Base-by-base conservation (phyloP, 2,797 vertebrate genomes). In the Danio jaintianensis region DNA sequence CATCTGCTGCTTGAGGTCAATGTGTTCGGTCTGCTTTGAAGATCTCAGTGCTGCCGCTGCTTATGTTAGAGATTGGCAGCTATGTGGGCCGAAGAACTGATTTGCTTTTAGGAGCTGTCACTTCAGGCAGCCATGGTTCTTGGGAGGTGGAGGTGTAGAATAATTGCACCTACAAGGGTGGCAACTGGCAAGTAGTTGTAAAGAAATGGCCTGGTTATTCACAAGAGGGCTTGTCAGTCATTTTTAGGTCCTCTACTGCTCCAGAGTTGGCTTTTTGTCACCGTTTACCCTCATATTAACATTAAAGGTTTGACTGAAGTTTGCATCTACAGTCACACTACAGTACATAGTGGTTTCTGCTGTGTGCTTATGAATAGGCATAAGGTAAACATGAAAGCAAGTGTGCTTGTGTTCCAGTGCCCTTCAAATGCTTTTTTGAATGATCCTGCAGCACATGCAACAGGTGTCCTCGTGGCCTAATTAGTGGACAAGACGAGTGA, bases 301-400 rank as follows among this genome's bases (percentile, higher is more conserved):
- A 43, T 36, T 22, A 53, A 58, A 45, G 12, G 38, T 29, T 71
- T 52, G 52, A 48, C 48, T 79, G 20, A 72, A 12, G 18, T 48
- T 48, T 29, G 22, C 64, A 42, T 59, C 55, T n/a, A 4, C 58
- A 15, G 20, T 50, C 10, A 61, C 10, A 38, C 9, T 29, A 29
- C 29, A 52, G 4, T 13, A 13, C 53, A 52, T 22, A 63, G 58
- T 18, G 29, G 68, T 62, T 79, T 53, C 45, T 68, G 53, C 56
- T 67, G 45, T 12, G 11, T 50, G 56, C 80, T 82, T 67, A 72
- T 79, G 59, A 84, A 84, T 81, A 81, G 20, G 15, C 40, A 75
- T 80, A 10, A 47, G 36, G 5, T 62, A 12, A 40, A 84, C 74
- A 85, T 85, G 42, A 86, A 86, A 81, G 85, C 70, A 36, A 81